Evolutionary conservation across 1,140 invertebrate genomes (phyloP), one percentile per base, ranked within the genome.

Genomic region (Halotydeus destructor): DNA sequence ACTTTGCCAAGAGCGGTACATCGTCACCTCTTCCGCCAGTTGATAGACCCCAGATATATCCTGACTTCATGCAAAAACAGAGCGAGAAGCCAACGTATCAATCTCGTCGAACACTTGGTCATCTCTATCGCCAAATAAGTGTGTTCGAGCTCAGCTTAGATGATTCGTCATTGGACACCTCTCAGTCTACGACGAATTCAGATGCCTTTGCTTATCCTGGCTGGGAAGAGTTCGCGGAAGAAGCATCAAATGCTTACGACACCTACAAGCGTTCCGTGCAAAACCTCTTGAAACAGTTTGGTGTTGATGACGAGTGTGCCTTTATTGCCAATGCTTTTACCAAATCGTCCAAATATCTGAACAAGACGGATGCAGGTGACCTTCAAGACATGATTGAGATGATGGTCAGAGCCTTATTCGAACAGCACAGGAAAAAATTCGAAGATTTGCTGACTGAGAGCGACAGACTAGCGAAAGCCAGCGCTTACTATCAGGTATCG

Each of bases 1-100:
- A 57, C 38, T 59, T 52, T 42, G 49, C 50, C 2, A 57, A 57
- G 35, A 54, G 49, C n/a, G 56, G 56, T 8, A 21, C 32, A 8
- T 38, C 21, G 9, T 32, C 18, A 21, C 19, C 2, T n/a, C n/a
- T n/a, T n/a, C n/a, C n/a, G n/a, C 22, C n/a, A 2, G 39, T 45
- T 11, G 53, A 55, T 22, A 43, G 37, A 26, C 43, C 45, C 5
- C 28, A 47, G 5, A 39, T 37, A 18, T 48, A 47, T 24, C 56
- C 56, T 2, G 56, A 57, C 34, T 57, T 55, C 36, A 55, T 57
- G 52, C 44, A 49, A 31, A 50, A 50, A 33, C 27, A 41, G 5
- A 23, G 35, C 12, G 26, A 39, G 24, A 49, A 57, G 28, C 43
- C 43, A 11, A 38, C 48, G 18, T 56, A 59, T 38, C 41, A 42